Conservation (phyloP, 2,888 invertebrate genomes). For the Phorcus lineatus region DNA sequence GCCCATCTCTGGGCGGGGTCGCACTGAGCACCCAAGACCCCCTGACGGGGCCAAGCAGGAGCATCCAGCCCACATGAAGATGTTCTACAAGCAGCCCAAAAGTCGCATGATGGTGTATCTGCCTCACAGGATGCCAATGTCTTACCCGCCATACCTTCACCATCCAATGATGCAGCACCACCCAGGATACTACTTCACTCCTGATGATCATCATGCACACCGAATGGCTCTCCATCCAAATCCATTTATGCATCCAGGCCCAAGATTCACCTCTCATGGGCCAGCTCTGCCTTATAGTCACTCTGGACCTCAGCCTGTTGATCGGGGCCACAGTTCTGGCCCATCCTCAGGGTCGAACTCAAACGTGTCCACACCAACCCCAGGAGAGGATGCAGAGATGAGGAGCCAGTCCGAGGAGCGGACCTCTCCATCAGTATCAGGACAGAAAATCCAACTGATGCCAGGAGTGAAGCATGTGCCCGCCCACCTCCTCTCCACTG, state of each 20-base stretch:
- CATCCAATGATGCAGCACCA: conserved; percentile 33
- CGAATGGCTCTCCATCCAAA: conserved; percentile 25
- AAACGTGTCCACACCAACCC: conserved; percentile 6
- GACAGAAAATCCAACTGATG: conserved; percentile 64
- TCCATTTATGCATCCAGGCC: conserved; percentile 27
- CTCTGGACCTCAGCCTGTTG: neutral
- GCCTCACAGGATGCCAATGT: conserved; percentile 36
- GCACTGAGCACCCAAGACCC: neutral
- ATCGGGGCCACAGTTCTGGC: neutral
- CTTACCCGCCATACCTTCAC: conserved; percentile 22
- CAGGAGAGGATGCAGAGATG: conserved; percentile 17
- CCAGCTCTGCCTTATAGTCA: neutral
- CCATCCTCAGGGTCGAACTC: conserved; percentile 9
- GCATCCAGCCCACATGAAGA: neutral
- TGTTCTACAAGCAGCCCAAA: conserved; percentile 16
- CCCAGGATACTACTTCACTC: conserved; percentile 33
- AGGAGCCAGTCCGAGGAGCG: conserved; percentile 16
- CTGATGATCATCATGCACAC: conserved; percentile 33
- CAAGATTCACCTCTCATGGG: neutral
- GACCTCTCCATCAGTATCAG: conserved; percentile 38
- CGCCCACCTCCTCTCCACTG: conserved; percentile 52
- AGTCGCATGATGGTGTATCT: conserved; percentile 38
- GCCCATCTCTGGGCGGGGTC: neutral
- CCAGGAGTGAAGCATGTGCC: conserved; percentile 69
- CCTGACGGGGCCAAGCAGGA: neutral